Evolutionary conservation across 1,140 invertebrate genomes (phyloP).

Genomic region (Bemisia tabaci): DNA sequence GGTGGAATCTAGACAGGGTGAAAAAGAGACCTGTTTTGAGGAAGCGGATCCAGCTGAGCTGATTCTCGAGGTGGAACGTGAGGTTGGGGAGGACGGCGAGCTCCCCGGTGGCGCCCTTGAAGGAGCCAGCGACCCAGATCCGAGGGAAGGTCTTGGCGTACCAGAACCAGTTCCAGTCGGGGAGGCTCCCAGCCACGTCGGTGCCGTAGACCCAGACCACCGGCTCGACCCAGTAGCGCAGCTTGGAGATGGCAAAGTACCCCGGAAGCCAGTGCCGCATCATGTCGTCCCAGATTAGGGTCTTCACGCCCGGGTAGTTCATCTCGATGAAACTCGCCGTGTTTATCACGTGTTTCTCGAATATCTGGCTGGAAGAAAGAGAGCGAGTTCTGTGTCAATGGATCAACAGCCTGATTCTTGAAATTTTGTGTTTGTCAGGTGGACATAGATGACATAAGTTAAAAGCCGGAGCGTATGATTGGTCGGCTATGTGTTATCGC

Average conservation of each 20-base stretch:
- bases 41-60: conserved; percentile 17
- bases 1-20: too few species aligned
- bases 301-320: conserved; percentile 24
- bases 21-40: background rate
- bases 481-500: too few species aligned
- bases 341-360: conserved; percentile 11
- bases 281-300: conserved; percentile 55
- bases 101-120: conserved; percentile 42
- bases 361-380: conserved; percentile 13
- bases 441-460: too few species aligned
- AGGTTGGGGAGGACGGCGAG: conserved; percentile 36
- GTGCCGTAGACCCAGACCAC: conserved; percentile 33
- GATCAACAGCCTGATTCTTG: too few species aligned
- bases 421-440: too few species aligned
- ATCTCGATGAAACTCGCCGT: conserved; percentile 23
- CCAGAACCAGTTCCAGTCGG: too few species aligned
- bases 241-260: conserved; percentile 32
- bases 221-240: conserved; percentile 37
- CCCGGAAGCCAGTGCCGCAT: conserved; percentile 33
- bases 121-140: conserved; percentile 48
- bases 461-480: too few species aligned
- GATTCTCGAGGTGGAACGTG: conserved; percentile 17
- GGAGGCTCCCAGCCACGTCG: too few species aligned
- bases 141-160: conserved; percentile 35
- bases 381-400: too few species aligned